Conservation (phyloP, 1,140 invertebrate species). For the Atta cephalotes region DNA sequence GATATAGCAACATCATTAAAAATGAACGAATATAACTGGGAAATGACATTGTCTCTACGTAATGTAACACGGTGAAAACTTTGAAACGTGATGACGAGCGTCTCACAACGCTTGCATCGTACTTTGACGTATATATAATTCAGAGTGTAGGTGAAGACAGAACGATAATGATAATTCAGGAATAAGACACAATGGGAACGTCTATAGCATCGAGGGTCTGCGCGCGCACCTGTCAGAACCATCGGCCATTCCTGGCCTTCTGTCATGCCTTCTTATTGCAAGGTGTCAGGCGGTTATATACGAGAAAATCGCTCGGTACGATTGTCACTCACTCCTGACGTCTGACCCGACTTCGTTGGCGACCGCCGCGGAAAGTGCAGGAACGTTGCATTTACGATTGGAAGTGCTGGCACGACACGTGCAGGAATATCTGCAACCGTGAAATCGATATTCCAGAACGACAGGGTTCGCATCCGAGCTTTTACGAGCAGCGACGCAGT, state of each 20-base stretch:
- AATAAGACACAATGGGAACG: conserved; percentile 66
- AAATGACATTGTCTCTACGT: conserved; percentile 18
- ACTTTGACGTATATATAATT: conserved; percentile 65
- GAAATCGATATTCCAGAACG: conserved; percentile 70
- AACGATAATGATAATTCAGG: conserved; percentile 70
- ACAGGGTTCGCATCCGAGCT: conserved; percentile 63
- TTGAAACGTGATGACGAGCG: conserved; percentile 18
- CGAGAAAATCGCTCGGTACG: conserved; percentile 51
- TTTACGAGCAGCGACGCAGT: conserved; percentile 66
- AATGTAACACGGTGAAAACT: conserved; percentile 5
- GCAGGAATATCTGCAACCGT: conserved; percentile 67
- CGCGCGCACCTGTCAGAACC: conserved; percentile 65
- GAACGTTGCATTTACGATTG: conserved; percentile 64
- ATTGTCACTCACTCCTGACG: conserved; percentile 47
- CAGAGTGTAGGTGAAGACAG: conserved; percentile 70
- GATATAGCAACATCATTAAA: conserved; percentile 6
- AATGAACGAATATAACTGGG: background rate
- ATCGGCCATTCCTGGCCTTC: conserved; percentile 65
- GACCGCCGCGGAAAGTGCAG: conserved; percentile 17
- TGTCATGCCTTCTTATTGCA: conserved; percentile 37
- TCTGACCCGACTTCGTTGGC: conserved; percentile 43
- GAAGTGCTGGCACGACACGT: conserved; percentile 60
- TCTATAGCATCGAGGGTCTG: conserved; percentile 58
- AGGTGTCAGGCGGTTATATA: conserved; percentile 35
- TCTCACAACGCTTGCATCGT: conserved; percentile 34